Conservation (phyloP, 2,113 vertebrate genomes). For the Eudyptes chrysolophus region DNA sequence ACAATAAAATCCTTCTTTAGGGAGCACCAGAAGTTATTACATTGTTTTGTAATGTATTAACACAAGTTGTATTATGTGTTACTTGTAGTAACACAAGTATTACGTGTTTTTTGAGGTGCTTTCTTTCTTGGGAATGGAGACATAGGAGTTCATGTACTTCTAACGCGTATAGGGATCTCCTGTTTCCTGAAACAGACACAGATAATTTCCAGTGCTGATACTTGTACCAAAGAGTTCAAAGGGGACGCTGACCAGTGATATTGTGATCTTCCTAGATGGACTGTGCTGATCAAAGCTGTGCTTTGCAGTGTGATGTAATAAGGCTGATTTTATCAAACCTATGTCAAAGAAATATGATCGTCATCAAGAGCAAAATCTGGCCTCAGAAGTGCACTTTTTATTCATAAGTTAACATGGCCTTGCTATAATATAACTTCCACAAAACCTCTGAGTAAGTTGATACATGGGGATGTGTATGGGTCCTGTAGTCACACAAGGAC, state of each 20-base stretch:
- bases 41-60: background rate
- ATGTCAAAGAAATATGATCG: background rate
- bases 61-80: too few species aligned
- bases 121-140: background rate
- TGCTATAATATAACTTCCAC: background rate
- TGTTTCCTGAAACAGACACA: background rate
- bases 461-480: fast-evolving
- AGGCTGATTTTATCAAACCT: background rate
- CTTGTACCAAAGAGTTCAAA: background rate
- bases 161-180: background rate
- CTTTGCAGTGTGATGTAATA: background rate
- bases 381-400: background rate
- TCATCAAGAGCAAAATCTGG: background rate
- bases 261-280: background rate
- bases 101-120: background rate
- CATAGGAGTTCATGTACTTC: background rate
- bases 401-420: background rate
- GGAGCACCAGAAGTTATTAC: background rate
- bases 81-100: too few species aligned
- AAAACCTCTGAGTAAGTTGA: background rate
- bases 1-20: background rate
- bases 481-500: background rate
- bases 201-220: background rate
- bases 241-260: background rate
- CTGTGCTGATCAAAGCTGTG: background rate